Conservation (phyloP, 2,113 vertebrate genomes). For the Neotoma lepida region DNA sequence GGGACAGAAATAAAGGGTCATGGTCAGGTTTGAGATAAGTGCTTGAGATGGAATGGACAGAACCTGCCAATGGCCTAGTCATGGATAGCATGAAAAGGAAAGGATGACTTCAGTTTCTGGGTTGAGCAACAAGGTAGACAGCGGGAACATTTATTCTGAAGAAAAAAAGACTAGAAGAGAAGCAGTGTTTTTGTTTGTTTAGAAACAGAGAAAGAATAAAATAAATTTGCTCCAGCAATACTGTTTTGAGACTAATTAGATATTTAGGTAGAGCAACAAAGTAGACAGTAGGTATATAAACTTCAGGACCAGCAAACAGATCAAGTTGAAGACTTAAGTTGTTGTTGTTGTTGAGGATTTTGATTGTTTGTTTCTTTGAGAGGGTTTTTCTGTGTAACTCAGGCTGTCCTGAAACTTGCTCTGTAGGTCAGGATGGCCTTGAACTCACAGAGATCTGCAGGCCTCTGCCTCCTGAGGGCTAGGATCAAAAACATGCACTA, state of each 20-base stretch:
- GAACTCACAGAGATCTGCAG: too few species aligned
- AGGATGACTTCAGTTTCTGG: background rate
- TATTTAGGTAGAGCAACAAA: background rate
- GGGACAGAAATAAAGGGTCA: background rate
- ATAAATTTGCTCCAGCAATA: background rate
- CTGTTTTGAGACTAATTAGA: background rate
- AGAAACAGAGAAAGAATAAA: background rate
- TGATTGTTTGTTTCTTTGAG: background rate
- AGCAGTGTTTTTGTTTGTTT: background rate
- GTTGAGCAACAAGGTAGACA: background rate
- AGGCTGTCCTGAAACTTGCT: too few species aligned
- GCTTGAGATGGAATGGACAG: background rate
- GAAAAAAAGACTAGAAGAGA: background rate
- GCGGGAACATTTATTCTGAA: background rate
- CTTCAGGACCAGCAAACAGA: background rate
- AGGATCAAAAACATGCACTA: too few species aligned
- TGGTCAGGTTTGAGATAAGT: background rate
- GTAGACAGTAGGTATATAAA: background rate
- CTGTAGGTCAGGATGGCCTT: too few species aligned
- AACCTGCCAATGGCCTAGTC: background rate
- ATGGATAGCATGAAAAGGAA: background rate
- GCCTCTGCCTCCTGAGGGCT: too few species aligned
- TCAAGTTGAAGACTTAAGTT: background rate
- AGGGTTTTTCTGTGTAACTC: too few species aligned
- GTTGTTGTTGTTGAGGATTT: background rate